Conservation (phyloP, 2,888 invertebrate genomes). For the Nemoura dubitans region DNA sequence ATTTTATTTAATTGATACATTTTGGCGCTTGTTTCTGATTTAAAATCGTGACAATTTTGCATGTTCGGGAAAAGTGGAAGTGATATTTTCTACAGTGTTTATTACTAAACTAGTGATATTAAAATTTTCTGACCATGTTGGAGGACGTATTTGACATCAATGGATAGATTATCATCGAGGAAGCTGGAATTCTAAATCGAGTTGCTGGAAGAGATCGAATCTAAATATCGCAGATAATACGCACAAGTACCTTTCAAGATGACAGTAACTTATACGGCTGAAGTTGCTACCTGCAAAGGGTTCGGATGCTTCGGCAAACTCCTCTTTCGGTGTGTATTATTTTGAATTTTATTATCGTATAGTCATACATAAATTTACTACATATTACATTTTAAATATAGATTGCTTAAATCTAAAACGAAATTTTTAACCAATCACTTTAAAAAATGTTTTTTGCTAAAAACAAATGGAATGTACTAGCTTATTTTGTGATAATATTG, state of each 20-base stretch:
- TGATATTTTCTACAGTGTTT: background rate
- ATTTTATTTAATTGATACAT: background rate
- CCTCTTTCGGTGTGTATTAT: slow-evolving; percentile 73
- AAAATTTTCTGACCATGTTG: background rate
- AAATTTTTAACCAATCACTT: no score
- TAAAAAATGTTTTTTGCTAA: background rate
- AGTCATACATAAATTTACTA: slow-evolving; percentile 41
- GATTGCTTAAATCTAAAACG: no score
- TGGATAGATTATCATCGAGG: background rate
- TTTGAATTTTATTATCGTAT: slow-evolving; percentile 28
- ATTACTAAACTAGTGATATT: background rate
- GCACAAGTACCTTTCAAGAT: slow-evolving; percentile 61
- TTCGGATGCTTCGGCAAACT: slow-evolving; percentile 90
- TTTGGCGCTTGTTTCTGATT: background rate
- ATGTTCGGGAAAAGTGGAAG: background rate
- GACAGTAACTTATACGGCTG: slow-evolving; percentile 87
- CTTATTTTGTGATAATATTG: background rate
- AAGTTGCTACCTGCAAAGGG: slow-evolving; percentile 86
- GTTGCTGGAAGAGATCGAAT: no score
- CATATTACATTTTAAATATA: no score
- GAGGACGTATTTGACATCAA: background rate
- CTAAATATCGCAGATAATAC: background rate
- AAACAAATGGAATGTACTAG: background rate
- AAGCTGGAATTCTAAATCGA: background rate
- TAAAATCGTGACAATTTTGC: background rate